Percentiles rank a stretch among this genome's conserved stretches.
These are phyloP conservation scores for Machaerirhynchus nigripectus DNA, from an alignment of 2,113 vertebrate species.

Conservation along the genomic window DNA sequence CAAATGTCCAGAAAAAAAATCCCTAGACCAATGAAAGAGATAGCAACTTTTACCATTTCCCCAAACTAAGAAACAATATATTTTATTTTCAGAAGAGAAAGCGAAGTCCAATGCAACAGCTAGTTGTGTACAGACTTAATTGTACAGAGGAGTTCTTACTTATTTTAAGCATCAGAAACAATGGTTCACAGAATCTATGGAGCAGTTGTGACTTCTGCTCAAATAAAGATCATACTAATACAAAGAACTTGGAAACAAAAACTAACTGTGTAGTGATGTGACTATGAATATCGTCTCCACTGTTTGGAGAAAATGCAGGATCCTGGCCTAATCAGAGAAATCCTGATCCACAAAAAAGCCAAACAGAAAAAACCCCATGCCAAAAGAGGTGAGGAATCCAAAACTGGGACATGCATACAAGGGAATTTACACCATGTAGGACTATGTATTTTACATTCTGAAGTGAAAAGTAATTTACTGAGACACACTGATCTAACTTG, in stretches of 20 bases:
- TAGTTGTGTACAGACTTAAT: neutral
- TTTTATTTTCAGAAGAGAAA: neutral
- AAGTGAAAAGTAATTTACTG: neutral
- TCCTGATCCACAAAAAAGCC: neutral
- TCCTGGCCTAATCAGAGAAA: neutral
- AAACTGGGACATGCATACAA: neutral
- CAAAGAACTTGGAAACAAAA: neutral
- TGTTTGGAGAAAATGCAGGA: neutral
- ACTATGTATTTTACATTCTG: neutral
- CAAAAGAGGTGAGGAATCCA: neutral
- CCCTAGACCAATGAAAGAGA: neutral
- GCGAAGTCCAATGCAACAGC: neutral
- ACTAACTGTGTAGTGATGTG: neutral
- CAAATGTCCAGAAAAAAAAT: neutral
- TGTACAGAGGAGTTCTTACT: neutral
- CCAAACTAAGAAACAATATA: neutral
- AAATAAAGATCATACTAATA: neutral
- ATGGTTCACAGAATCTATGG: neutral
- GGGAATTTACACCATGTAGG: neutral
- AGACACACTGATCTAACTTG: neutral
- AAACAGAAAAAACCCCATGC: fast-evolving
- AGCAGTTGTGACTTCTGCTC: neutral
- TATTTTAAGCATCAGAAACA: neutral
- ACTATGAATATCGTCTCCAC: neutral
- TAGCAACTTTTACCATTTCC: neutral